A percentile compares a stretch with the other conserved stretches of the same genome.
Conservation (phyloP, 2,797 vertebrate species). For the Aplochiton taeniatus region DNA sequence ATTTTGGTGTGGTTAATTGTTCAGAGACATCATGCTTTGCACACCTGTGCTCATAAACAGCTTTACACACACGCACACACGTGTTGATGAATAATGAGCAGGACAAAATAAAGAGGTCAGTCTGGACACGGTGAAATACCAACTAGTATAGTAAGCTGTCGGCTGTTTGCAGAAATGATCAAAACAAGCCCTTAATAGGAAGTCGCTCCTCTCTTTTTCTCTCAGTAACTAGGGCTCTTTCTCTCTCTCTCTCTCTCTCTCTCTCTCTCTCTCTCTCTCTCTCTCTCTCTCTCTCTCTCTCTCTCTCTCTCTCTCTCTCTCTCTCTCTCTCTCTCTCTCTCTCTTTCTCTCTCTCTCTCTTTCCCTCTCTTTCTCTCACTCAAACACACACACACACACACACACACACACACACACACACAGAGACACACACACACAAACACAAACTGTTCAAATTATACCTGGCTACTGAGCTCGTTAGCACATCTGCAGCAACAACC, state of each 20-base stretch:
- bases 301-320: too few relatives aligned
- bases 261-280: too few relatives aligned
- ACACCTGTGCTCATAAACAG: not conserved
- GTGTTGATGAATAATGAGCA: not conserved
- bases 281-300: too few relatives aligned
- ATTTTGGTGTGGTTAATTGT: not conserved
- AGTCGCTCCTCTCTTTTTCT: not conserved
- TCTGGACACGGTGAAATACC: too few relatives aligned
- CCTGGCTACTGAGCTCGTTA: conserved; percentile 6
- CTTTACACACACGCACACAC: conserved; percentile 3
- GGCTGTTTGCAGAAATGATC: not conserved
- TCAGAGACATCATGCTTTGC: not conserved
- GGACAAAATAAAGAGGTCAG: not conserved
- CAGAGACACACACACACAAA: not conserved
- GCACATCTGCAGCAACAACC: not conserved
- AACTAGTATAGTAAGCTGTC: not conserved
- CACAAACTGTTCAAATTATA: not conserved
- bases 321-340: too few relatives aligned
- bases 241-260: too few relatives aligned
- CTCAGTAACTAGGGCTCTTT: too few relatives aligned
- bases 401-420: not conserved
- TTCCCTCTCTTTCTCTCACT: not conserved
- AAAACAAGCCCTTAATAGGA: not conserved
- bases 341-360: too few relatives aligned
- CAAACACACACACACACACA: conserved; percentile 17